Conservation (phyloP, 2,888 invertebrate species). For the Pachydiplax longipennis region DNA sequence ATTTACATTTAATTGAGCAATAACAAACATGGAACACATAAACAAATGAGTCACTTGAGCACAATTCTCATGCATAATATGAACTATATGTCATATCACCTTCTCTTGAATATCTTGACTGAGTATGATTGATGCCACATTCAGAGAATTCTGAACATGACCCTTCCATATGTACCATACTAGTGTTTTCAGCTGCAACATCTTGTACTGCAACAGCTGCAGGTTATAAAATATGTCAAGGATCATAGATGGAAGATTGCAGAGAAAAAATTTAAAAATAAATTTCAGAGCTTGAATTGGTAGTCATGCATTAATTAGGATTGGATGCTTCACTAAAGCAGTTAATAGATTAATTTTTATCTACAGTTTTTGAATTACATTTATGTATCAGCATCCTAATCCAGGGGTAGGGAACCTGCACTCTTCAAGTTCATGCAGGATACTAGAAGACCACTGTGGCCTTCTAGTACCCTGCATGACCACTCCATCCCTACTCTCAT, state of each 20-base stretch:
- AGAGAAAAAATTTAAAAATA: background rate
- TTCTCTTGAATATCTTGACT: constrained; percentile 55
- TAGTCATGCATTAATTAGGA: no score
- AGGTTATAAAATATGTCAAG: background rate
- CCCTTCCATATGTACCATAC: background rate
- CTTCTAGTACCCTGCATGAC: no score
- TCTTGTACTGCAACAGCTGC: constrained; percentile 18
- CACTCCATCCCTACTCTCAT: no score
- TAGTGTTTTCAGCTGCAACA: constrained; percentile 15
- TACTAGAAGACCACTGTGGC: no score
- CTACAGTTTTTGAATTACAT: no score
- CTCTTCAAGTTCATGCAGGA: no score
- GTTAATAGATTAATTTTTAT: no score
- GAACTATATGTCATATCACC: constrained; percentile 51
- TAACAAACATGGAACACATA: background rate
- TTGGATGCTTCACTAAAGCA: no score
- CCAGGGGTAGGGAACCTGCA: no score
- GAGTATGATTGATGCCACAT: constrained; percentile 56
- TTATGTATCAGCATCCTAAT: no score
- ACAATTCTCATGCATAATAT: background rate
- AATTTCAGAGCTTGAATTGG: no score
- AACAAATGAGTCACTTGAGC: background rate
- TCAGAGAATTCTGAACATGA: constrained; percentile 49
- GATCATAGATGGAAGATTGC: background rate
- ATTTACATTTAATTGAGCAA: background rate